Conservation (phyloP, 2,888 invertebrate genomes). For the Stenichneumon culpator region DNA sequence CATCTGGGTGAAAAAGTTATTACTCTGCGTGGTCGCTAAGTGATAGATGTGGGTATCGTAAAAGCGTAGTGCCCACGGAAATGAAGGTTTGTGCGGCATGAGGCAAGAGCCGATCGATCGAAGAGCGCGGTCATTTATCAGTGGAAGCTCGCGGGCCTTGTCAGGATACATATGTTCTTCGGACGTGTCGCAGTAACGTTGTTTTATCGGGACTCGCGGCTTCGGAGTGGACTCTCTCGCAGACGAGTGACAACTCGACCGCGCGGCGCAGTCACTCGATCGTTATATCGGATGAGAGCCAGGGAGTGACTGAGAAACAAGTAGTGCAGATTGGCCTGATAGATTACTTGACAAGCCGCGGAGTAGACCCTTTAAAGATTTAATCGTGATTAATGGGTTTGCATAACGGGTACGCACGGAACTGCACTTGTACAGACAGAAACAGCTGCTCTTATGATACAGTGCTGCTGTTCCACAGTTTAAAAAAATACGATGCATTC, state of each 20-base stretch:
- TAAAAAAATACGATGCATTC: background rate
- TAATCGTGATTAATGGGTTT: slow-evolving; percentile 81
- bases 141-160: slow-evolving; percentile 8
- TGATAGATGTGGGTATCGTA: background rate
- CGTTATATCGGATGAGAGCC: slow-evolving; percentile 72
- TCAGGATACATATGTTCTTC: slow-evolving; percentile 29
- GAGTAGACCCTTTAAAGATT: slow-evolving; percentile 79
- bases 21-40: background rate
- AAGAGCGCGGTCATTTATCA: slow-evolving; percentile 43
- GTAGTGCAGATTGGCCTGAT: slow-evolving; percentile 76
- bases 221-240: slow-evolving; percentile 32
- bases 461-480: background rate
- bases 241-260: slow-evolving; percentile 51
- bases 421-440: slow-evolving; percentile 7
- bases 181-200: slow-evolving; percentile 60
- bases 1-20: background rate
- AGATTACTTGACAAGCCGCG: slow-evolving; percentile 80
- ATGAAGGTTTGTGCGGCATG: background rate
- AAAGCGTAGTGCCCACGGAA: background rate
- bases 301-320: slow-evolving; percentile 13
- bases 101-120: slow-evolving; percentile 24
- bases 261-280: slow-evolving; percentile 71
- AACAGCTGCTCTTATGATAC: background rate
- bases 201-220: slow-evolving; percentile 74
- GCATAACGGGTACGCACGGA: slow-evolving; percentile 25